phyloP scores from a whole-genome alignment of 2,888 invertebrate genomes.

The Lagria hirta region DNA sequence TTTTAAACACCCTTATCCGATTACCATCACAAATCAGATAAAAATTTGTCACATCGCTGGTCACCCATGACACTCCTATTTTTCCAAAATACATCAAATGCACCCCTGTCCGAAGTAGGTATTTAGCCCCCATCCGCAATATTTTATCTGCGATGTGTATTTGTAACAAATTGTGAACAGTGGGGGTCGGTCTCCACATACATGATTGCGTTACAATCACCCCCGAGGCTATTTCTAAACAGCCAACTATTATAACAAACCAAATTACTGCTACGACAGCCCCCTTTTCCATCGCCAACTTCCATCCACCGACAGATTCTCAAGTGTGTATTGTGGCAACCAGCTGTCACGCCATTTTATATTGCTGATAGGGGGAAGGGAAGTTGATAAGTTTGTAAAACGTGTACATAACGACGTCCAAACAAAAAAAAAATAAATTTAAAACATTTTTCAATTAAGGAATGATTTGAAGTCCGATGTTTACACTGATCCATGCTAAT shows the following conservation, averaged over 20 bases:
- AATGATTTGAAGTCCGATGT: too few species aligned
- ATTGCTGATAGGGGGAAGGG: too few species aligned
- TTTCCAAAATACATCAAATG: not conserved
- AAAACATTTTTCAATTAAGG: too few species aligned
- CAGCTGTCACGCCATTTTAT: conserved; percentile 32
- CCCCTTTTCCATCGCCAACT: conserved; percentile 33
- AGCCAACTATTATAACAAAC: conserved; percentile 20
- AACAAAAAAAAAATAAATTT: too few species aligned
- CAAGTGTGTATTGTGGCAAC: conserved; percentile 41
- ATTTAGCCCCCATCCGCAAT: conserved; percentile 7
- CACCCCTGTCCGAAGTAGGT: conserved; percentile 6
- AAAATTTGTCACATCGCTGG: conserved; percentile 20
- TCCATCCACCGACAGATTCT: too few species aligned
- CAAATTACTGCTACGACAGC: conserved; percentile 18
- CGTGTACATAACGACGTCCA: too few species aligned
- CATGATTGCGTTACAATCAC: conserved; percentile 23
- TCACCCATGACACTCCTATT: conserved; percentile 16
- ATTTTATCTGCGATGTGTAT: conserved; percentile 21
- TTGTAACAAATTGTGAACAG: conserved; percentile 24
- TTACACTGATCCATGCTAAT: too few species aligned
- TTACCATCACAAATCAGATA: conserved; percentile 10
- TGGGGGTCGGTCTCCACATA: conserved; percentile 10
- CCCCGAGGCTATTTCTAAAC: conserved; percentile 21
- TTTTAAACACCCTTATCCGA: conserved; percentile 8
- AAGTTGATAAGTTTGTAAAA: too few species aligned